Conservation (phyloP, 2,797 vertebrate genomes). For the Micropoecilia bifurca region DNA sequence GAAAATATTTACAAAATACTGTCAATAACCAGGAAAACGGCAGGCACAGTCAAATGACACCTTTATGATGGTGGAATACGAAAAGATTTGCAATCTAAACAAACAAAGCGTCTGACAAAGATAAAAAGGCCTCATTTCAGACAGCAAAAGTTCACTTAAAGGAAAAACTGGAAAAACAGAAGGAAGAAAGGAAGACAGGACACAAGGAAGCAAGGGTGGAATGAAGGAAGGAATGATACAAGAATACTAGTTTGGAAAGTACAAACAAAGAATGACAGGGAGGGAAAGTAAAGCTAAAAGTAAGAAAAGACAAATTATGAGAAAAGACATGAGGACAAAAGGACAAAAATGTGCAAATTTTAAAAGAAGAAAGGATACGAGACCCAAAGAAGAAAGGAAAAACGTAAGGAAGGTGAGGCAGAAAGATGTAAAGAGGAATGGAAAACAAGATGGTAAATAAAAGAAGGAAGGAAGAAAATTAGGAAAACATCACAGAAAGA, state of each 20-base stretch:
- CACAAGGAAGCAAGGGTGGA: background rate
- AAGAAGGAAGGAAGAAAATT: background rate
- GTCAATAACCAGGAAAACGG: slow-evolving; percentile 21
- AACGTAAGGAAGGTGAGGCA: background rate
- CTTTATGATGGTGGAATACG: slow-evolving; percentile 43
- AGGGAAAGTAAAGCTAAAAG: background rate
- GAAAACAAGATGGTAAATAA: background rate
- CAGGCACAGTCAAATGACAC: slow-evolving; percentile 35
- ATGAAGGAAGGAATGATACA: background rate
- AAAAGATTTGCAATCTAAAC: slow-evolving; percentile 55
- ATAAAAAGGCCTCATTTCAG: too few relatives aligned
- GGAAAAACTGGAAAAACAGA: background rate
- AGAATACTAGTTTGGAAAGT: background rate
- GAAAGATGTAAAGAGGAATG: background rate
- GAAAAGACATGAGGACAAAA: background rate
- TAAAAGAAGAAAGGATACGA: background rate
- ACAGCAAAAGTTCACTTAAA: background rate
- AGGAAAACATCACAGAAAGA: background rate
- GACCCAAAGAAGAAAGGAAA: background rate
- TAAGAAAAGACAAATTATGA: background rate
- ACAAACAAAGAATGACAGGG: background rate
- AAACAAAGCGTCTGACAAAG: slow-evolving; percentile 59
- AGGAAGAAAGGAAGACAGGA: background rate
- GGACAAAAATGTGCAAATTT: background rate
- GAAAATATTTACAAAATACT: slow-evolving; percentile 10